These are phyloP conservation scores for Synodontis membranacea DNA, from an alignment of 2,113 vertebrate genomes.

Conservation along the genomic window DNA sequence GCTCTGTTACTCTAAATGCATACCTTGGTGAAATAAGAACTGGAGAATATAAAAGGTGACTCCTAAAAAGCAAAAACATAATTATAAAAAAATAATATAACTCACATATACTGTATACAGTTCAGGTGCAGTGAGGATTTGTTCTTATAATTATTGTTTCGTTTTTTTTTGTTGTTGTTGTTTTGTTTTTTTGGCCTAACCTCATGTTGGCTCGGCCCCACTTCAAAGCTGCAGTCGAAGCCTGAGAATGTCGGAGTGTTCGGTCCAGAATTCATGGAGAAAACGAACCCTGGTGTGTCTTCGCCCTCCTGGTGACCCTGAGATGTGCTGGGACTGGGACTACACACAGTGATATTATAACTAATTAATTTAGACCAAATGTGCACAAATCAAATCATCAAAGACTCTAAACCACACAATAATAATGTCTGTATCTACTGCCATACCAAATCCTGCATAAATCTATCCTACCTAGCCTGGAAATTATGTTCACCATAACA, in stretches of 20 bases:
- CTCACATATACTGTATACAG: neutral
- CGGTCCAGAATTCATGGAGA: conserved; percentile 63
- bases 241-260: conserved; percentile 65
- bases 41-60: conserved; percentile 65
- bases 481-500: neutral
- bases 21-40: conserved; percentile 73
- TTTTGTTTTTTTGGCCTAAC: conserved; percentile 48
- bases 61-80: conserved; percentile 62
- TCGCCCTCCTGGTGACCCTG: conserved; percentile 38
- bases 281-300: conserved; percentile 67
- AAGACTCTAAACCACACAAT: neutral
- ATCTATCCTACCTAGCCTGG: neutral
- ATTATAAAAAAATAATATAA: neutral
- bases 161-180: neutral
- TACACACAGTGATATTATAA: conserved; percentile 42
- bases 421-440: neutral
- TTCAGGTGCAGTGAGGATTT: neutral
- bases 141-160: neutral
- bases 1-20: neutral
- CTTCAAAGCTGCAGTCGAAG: conserved; percentile 65
- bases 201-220: conserved; percentile 60
- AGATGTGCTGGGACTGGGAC: conserved; percentile 61
- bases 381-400: neutral
- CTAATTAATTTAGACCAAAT: neutral
- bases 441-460: neutral